Evolutionary conservation across 92 coral and sea anemone species (phyloP), one percentile per base, ranked within the genome.

Genomic region (Bergia puertoricense): DNA sequence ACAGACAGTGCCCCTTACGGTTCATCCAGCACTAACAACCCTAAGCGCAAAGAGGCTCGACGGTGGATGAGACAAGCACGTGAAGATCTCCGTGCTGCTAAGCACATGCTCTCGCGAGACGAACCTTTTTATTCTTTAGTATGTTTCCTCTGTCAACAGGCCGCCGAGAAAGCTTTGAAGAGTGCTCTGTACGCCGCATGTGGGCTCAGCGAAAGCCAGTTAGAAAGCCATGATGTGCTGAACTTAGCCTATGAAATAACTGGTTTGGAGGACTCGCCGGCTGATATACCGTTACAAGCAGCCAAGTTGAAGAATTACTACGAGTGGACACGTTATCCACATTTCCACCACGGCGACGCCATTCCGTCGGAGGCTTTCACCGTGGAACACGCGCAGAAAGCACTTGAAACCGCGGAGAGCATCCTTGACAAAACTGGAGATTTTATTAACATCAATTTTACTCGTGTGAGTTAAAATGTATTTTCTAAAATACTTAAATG

Each of bases 61-160:
- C 98, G 99, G 44, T 97, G 99, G 99, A 89, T 97, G 93, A 91
- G 89, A 68, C 99, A 97, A 92, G 96, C 98, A 22, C 88, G 86
- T 1, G 93, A 92, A 15, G 99, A 97, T 75, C 91, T 97, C 6
- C 85, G 80, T 7, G 99, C 98, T 20, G 99, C 98, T 4, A 91
- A 88, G 71, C 92, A 91, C 62, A 85, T 97, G 76, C 71, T 87
- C 76, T 80, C 75, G 43, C 92, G 93, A 72, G 93, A 90, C 18
- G 59, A 90, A 8, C 88, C 89, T 16, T 97, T 97, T 91, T 77
- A 95, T 51, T 95, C 96, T 20, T 73, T 96, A 40, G 94, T 93
- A 66, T 97, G 99, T 92, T 97, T 95, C 84, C 91, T 94, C 66
- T 94, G 99, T 67, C 99, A 97, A 81, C 98, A 97, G 66, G 92